phyloP scores from a whole-genome alignment of 2,888 invertebrate species.

The Agrotis segetum region DNA sequence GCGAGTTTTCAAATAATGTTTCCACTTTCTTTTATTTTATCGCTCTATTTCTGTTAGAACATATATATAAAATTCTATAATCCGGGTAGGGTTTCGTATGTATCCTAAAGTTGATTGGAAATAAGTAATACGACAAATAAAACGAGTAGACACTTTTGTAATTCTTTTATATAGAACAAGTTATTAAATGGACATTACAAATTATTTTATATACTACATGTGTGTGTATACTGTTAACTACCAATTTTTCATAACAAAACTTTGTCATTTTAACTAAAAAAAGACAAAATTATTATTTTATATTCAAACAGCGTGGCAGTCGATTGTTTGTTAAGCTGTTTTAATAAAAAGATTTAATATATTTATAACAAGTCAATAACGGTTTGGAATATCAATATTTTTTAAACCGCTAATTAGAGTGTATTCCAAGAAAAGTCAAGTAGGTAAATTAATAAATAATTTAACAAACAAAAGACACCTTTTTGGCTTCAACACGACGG shows the following conservation, averaged over 20 bases:
- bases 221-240: slow-evolving; percentile 39
- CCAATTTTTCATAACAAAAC: slow-evolving; percentile 70
- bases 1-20: neutral
- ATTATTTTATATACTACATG: slow-evolving; percentile 52
- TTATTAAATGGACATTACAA: slow-evolving; percentile 66
- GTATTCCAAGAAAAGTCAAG: too few species aligned
- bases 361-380: neutral
- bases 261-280: slow-evolving; percentile 86
- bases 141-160: slow-evolving; percentile 57
- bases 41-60: neutral
- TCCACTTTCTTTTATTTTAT: neutral
- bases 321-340: slow-evolving; percentile 18
- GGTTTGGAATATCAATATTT: neutral
- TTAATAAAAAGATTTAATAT: neutral
- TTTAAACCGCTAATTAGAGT: neutral
- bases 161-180: slow-evolving; percentile 65
- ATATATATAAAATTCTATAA: neutral
- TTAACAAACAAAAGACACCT: slow-evolving; percentile 30
- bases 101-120: too few species aligned
- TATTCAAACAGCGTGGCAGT: slow-evolving; percentile 29
- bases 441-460: slow-evolving; percentile 9
- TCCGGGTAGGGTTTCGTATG: neutral
- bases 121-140: slow-evolving; percentile 44
- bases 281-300: slow-evolving; percentile 80
- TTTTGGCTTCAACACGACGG: slow-evolving; percentile 50